phyloP scores from a whole-genome alignment of 1,140 invertebrate species.

The Atta cephalotes region DNA sequence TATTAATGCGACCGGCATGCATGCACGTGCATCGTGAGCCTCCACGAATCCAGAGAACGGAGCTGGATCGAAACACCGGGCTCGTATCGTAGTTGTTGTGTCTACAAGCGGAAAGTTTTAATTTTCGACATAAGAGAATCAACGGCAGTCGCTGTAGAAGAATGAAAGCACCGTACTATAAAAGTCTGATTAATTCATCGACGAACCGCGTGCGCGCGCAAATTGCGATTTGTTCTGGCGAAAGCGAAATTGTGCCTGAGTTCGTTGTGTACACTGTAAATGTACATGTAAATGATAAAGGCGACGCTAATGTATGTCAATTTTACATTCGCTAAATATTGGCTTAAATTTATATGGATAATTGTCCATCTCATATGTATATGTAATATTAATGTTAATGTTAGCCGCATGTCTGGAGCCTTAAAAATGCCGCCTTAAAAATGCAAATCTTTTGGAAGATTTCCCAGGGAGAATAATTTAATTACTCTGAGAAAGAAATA shows the following conservation, averaged over 20 bases:
- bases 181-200: conserved; percentile 31
- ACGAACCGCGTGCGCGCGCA: neutral
- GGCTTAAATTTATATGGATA: too few relatives aligned
- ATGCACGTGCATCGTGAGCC: conserved; percentile 44
- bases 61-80: conserved; percentile 48
- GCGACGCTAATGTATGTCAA: too few relatives aligned
- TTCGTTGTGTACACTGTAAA: neutral
- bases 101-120: conserved; percentile 63
- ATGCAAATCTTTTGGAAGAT: neutral
- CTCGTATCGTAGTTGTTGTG: conserved; percentile 65
- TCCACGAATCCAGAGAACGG: conserved; percentile 46
- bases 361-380: too few relatives aligned
- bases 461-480: neutral
- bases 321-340: too few relatives aligned
- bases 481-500: neutral
- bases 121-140: conserved; percentile 49
- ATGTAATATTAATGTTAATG: too few relatives aligned
- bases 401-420: too few relatives aligned
- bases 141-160: neutral
- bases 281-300: neutral
- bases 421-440: too few relatives aligned
- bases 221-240: conserved; percentile 30
- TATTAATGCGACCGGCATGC: conserved; percentile 66
- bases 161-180: conserved; percentile 28
- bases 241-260: conserved; percentile 8